Conservation (phyloP, 2,888 invertebrate genomes). For the Xestia sexstrigata region DNA sequence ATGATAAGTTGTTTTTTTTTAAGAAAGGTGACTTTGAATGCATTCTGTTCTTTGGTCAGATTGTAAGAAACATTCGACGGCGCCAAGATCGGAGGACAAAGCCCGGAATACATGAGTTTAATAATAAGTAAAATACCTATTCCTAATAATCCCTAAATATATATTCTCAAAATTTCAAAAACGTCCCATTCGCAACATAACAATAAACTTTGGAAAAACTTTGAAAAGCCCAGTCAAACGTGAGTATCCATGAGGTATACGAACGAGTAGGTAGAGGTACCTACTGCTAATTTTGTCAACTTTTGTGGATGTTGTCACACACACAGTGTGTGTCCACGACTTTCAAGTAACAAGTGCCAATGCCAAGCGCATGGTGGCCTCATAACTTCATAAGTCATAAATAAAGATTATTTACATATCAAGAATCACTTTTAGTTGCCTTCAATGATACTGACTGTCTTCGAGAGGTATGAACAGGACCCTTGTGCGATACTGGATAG, state of each 20-base stretch:
- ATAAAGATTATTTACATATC: constrained; percentile 33
- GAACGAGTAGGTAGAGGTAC: background rate
- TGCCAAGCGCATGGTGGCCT: constrained; percentile 37
- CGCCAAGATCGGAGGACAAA: background rate
- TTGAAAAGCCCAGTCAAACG: background rate
- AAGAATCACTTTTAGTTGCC: constrained; percentile 44
- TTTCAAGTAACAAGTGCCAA: constrained; percentile 44
- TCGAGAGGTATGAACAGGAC: constrained; percentile 22
- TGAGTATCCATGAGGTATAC: no score
- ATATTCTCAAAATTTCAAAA: background rate
- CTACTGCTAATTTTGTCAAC: constrained; percentile 32
- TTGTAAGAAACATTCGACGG: background rate
- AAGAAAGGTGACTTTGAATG: constrained; percentile 36
- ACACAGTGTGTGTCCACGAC: background rate
- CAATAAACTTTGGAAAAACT: no score
- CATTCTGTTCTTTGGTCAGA: background rate
- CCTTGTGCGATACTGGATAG: constrained; percentile 27
- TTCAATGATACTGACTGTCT: constrained; percentile 53
- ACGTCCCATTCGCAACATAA: no score
- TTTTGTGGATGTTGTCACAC: constrained; percentile 32
- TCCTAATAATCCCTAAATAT: background rate
- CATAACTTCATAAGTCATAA: constrained; percentile 57
- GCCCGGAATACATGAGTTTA: no score
- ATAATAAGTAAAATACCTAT: no score
- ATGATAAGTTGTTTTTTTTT: constrained; percentile 30